Percentiles rank a stretch among this genome's conserved stretches.
These are phyloP conservation scores for Cebus imitator DNA, from an alignment of 2,113 vertebrate genomes.

Conservation along the genomic window DNA sequence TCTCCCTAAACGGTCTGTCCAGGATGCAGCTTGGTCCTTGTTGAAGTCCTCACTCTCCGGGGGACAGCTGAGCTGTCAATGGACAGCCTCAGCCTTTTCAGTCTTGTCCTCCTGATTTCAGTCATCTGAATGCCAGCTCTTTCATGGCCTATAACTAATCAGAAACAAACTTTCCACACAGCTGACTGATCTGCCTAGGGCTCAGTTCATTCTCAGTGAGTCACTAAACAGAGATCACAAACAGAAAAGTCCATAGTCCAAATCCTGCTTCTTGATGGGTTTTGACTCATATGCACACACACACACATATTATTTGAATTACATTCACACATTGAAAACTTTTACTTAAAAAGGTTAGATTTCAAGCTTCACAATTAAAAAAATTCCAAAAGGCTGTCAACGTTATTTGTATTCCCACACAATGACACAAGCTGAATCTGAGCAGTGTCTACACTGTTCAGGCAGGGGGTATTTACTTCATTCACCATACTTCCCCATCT, in stretches of 20 bases:
- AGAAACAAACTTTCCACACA: not conserved
- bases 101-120: not conserved
- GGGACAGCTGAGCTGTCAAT: fast-evolving
- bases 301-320: not conserved
- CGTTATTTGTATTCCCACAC: not conserved
- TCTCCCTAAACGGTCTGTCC: not conserved
- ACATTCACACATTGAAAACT: not conserved
- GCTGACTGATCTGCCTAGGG: not conserved
- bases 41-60: not conserved
- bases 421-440: fast-evolving
- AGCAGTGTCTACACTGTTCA: not conserved
- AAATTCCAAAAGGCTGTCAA: not conserved
- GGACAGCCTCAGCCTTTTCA: not conserved
- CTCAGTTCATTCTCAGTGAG: fast-evolving
- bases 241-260: not conserved
- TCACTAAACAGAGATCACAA: not conserved
- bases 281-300: not conserved
- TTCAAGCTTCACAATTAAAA: not conserved
- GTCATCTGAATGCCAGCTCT: fast-evolving
- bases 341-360: not conserved
- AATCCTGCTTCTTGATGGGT: not conserved
- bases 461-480: not conserved
- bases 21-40: not conserved
- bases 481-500: not conserved
- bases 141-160: not conserved